Evolutionary conservation across 2,888 invertebrate species (phyloP).

Genomic region (Chrysomela aeneicollis): DNA sequence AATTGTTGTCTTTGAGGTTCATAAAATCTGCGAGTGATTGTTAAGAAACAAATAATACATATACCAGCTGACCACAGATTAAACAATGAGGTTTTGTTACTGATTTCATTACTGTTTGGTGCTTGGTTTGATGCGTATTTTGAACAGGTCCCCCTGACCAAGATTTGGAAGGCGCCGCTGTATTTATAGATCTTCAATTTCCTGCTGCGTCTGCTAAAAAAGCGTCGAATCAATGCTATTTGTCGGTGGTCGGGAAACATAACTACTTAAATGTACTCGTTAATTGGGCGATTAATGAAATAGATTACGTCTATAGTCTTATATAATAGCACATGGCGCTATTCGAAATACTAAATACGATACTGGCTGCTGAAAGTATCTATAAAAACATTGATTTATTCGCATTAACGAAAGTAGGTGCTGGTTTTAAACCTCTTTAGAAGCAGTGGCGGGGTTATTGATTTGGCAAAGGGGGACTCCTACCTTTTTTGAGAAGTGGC

Average conservation of each 20-base stretch:
- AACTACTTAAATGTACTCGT: conserved; percentile 37
- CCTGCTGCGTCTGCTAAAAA: background rate
- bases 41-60: too few relatives aligned
- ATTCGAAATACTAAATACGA: background rate
- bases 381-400: background rate
- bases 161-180: too few relatives aligned
- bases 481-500: too few relatives aligned
- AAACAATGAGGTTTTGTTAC: too few relatives aligned
- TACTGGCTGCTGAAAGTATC: background rate
- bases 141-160: too few relatives aligned
- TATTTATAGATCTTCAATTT: too few relatives aligned
- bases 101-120: too few relatives aligned
- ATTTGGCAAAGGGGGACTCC: too few relatives aligned
- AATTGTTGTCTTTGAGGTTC: too few relatives aligned
- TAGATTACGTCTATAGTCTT: background rate
- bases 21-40: too few relatives aligned
- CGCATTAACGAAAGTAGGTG: background rate
- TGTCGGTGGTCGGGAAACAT: conserved; percentile 33
- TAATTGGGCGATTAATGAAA: conserved; percentile 14
- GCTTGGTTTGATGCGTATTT: too few relatives aligned
- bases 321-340: background rate
- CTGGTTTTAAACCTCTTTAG: background rate
- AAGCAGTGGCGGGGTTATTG: background rate
- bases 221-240: conserved; percentile 9
- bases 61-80: too few relatives aligned